phyloP scores from a whole-genome alignment of 2,113 vertebrate species.

The Stegostoma tigrinum region DNA sequence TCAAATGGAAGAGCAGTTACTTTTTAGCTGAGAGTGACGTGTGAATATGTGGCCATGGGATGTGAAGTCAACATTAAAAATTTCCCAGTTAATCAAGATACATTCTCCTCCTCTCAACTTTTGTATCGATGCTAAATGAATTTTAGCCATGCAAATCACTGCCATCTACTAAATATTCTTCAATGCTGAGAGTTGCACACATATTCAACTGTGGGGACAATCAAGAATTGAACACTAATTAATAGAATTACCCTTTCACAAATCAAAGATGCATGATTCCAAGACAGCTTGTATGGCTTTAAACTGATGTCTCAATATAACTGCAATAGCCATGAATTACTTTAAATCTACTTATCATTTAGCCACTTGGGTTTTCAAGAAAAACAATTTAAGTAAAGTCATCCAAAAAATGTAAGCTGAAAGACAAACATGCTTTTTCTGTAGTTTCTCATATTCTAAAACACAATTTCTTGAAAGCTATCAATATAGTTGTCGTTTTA shows the following conservation, averaged over 20 bases:
- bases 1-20: background rate
- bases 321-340: background rate
- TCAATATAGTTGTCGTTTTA: background rate
- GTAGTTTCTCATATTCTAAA: background rate
- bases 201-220: background rate
- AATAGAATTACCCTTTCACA: background rate
- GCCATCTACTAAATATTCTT: conserved; percentile 16
- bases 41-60: background rate
- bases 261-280: background rate
- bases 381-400: no score
- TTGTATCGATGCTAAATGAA: background rate
- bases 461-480: background rate
- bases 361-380: background rate
- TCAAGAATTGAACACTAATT: background rate
- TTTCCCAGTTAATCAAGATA: background rate
- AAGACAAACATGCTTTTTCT: background rate
- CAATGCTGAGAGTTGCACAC: background rate
- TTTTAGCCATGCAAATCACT: conserved; percentile 8
- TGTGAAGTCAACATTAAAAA: background rate
- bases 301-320: conserved; percentile 12
- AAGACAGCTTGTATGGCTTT: background rate
- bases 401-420: no score
- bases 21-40: background rate
- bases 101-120: background rate
- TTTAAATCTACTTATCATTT: background rate